These are phyloP conservation scores for Alosa alosa DNA, from an alignment of 2,113 vertebrate species.

Conservation along the genomic window DNA sequence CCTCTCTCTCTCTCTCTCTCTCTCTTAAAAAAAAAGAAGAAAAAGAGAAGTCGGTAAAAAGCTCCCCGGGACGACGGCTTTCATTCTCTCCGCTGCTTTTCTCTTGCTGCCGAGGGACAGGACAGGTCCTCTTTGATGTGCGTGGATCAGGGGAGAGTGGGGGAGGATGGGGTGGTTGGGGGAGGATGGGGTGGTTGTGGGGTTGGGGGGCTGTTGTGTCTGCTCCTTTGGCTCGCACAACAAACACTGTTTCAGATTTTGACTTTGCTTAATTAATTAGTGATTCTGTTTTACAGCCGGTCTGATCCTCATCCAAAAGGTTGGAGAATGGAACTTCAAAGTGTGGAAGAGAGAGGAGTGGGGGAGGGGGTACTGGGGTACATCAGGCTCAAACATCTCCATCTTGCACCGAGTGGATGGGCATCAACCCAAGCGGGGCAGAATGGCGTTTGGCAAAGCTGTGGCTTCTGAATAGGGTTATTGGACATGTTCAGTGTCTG, in stretches of 20 bases:
- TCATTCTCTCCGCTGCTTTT: slow-evolving; percentile 63
- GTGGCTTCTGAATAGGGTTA: background rate
- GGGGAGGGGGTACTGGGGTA: slow-evolving; percentile 61
- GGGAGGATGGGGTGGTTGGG: slow-evolving; percentile 29
- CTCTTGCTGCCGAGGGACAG: slow-evolving; percentile 72
- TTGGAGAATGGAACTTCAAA: slow-evolving; percentile 97
- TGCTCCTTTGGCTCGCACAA: slow-evolving; percentile 94
- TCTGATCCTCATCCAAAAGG: slow-evolving; percentile 99
- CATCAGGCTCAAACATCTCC: slow-evolving; percentile 42
- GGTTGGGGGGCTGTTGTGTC: slow-evolving; percentile 79
- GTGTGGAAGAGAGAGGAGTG: slow-evolving; percentile 80
- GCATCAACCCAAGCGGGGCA: background rate
- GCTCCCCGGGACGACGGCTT: slow-evolving; percentile 68
- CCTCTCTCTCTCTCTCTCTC: background rate
- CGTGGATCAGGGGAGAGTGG: slow-evolving; percentile 66
- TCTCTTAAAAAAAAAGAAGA: background rate
- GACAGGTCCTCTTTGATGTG: slow-evolving; percentile 90
- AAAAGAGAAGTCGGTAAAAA: slow-evolving; percentile 69
- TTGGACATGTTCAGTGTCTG: background rate
- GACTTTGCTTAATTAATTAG: slow-evolving; percentile 99
- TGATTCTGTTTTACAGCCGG: slow-evolving; percentile 96
- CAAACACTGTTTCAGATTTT: slow-evolving; percentile 99
- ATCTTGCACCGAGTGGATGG: slow-evolving; percentile 31
- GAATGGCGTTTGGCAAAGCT: background rate
- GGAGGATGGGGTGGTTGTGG: slow-evolving; percentile 84